phyloP scores from a whole-genome alignment of 64 coral and sea anemone genomes.

The Dendrophyllia cribrosa region DNA sequence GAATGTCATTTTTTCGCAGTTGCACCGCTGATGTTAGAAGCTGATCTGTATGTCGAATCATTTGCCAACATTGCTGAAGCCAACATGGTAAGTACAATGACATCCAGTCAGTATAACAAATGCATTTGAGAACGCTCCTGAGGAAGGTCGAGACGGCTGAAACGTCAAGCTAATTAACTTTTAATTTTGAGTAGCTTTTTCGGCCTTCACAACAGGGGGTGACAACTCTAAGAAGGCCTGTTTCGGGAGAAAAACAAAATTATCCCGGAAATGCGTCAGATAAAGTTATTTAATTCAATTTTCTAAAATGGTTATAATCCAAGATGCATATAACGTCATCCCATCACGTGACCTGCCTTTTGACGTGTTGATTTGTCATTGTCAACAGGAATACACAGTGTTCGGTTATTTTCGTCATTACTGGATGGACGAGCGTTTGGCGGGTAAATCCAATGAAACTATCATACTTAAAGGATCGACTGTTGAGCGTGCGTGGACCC shows the following conservation, averaged over 20 bases:
- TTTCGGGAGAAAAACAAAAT: no score
- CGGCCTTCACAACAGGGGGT: no score
- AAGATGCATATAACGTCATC: background rate
- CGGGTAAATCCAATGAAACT: constrained; percentile 50
- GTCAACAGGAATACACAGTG: constrained; percentile 59
- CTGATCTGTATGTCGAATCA: constrained; percentile 47
- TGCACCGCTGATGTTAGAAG: background rate
- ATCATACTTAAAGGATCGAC: constrained; percentile 55
- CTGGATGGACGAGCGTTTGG: constrained; percentile 80
- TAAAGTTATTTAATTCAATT: no score
- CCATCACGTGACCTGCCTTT: background rate
- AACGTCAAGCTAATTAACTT: no score
- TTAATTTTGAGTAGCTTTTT: no score
- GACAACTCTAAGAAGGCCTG: no score
- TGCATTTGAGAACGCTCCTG: background rate
- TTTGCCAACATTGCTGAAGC: constrained; percentile 61
- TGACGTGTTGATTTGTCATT: background rate
- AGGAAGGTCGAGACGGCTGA: no score
- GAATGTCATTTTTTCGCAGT: background rate
- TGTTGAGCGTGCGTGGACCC: constrained; percentile 61
- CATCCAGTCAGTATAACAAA: no score
- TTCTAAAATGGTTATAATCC: no score
- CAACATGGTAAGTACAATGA: constrained; percentile 17
- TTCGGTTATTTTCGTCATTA: constrained; percentile 76
- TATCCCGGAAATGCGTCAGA: no score